Base-by-base conservation (phyloP, 1,140 invertebrate species). In the Trachymyrmex septentrionalis region DNA sequence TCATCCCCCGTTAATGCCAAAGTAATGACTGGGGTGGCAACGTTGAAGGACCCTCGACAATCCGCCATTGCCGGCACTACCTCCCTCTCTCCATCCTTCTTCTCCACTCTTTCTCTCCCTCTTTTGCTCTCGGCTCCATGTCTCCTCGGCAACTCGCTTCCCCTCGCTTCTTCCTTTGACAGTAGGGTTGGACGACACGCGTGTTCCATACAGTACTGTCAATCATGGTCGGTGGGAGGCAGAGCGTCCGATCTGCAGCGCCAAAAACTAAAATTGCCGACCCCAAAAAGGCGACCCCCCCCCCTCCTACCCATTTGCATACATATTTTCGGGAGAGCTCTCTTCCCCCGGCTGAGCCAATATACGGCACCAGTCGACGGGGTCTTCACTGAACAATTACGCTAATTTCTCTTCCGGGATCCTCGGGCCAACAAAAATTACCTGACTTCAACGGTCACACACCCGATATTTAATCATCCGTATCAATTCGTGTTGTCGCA, bases 1-100 rank as follows among this genome's bases (percentile, higher is more conserved):
- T 93, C 92, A 91, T 92, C 93, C 93, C 93, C 91, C 91, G 93
- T 93, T 94, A 94, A 94, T 94, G 92, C 92, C 92, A 81, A 93
- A 94, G 92, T 94, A 94, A 94, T 94, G 94, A 94, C 92, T 93
- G 91, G 94, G 94, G 93, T 94, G 92, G 93, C 88, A 92, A 92
- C 91, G 90, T 91, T 94, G 90, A 91, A 94, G 93, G 86, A 91
- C 92, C 91, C 93, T 94, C 91, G 87, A 91, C 69, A 85, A 88
- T 90, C 85, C 90, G 89, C 89, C 89, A 88, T 91, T 72, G 88
- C 86, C 44, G 34, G n/a, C 30, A 72, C 48, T 88, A 55, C 86
- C 71, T 80, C 55, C 75, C 30, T 30, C 50, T 61, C 61, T 71
- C 81, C 30, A 50, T 50, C 48, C 9, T 12, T 30, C 61, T 21